These are phyloP conservation scores for Drosophila teissieri DNA, from an alignment of 1,140 invertebrate genomes.

Conservation along the genomic window DNA sequence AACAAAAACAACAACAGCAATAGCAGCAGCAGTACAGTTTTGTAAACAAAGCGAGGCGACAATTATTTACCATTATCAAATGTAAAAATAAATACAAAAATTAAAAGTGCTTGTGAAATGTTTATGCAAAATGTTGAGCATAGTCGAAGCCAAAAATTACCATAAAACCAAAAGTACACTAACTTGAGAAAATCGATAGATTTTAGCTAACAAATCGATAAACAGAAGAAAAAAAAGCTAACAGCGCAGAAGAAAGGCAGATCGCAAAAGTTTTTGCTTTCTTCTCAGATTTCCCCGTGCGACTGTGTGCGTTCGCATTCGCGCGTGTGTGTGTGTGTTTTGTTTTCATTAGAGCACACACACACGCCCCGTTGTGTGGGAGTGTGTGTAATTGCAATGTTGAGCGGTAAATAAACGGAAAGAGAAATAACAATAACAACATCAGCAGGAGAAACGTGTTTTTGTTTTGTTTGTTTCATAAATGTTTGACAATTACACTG, in stretches of 20 bases:
- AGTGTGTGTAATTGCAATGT: slow-evolving; percentile 35
- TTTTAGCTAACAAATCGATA: slow-evolving; percentile 13
- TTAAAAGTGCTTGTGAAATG: slow-evolving; percentile 8
- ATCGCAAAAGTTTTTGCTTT: slow-evolving; percentile 12
- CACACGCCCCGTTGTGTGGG: slow-evolving; percentile 39
- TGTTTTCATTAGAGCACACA: slow-evolving; percentile 52
- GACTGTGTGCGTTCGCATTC: slow-evolving; percentile 24
- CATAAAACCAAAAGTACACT: slow-evolving; percentile 33
- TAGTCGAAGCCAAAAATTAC: slow-evolving; percentile 28
- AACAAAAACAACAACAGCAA: background rate
- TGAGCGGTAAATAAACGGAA: slow-evolving; percentile 35
- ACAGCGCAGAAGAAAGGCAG: slow-evolving; percentile 8
- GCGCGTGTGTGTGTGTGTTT: slow-evolving; percentile 24
- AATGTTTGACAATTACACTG: slow-evolving; percentile 20
- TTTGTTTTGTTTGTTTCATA: slow-evolving; percentile 17
- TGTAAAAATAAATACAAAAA: background rate
- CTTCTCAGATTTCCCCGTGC: slow-evolving; percentile 21
- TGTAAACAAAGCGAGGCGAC: slow-evolving; percentile 39
- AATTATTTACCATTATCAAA: slow-evolving; percentile 28
- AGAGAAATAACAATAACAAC: slow-evolving; percentile 29
- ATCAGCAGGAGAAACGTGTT: slow-evolving; percentile 7
- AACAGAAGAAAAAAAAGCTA: background rate
- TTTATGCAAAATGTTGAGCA: slow-evolving; percentile 40
- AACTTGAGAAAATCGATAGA: slow-evolving; percentile 23
- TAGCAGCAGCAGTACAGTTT: slow-evolving; percentile 27